Evolutionary conservation across 2,113 vertebrate species (phyloP).

Genomic region (Coracopsis vasa): DNA sequence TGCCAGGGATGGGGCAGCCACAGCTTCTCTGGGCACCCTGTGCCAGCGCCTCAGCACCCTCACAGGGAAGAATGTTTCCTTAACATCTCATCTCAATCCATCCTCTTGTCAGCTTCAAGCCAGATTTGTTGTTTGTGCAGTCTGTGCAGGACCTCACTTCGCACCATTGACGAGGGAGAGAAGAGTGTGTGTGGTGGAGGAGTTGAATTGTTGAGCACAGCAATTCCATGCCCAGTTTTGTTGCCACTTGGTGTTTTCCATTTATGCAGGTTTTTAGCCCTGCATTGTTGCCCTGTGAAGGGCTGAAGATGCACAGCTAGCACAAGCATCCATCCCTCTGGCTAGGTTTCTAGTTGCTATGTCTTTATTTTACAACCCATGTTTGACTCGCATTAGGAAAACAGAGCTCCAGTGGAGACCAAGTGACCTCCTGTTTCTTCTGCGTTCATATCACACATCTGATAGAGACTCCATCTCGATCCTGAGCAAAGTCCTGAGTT

Average conservation of each 20-base stretch:
- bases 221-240: neutral
- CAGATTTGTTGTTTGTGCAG: neutral
- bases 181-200: neutral
- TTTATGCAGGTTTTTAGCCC: neutral
- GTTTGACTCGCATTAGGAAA: neutral
- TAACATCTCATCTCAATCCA: too few relatives aligned
- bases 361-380: neutral
- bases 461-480: neutral
- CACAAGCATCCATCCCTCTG: neutral
- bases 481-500: neutral
- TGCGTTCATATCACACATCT: neutral
- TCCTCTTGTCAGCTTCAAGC: too few relatives aligned
- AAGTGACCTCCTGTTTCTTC: neutral
- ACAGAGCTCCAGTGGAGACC: neutral
- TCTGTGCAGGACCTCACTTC: neutral
- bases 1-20: too few relatives aligned
- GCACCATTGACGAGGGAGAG: neutral
- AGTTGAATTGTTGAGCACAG: neutral
- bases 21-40: too few relatives aligned
- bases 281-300: neutral
- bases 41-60: too few relatives aligned
- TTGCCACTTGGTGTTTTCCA: neutral
- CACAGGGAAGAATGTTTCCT: too few relatives aligned
- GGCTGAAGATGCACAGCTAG: neutral
- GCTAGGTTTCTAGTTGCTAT: neutral